A percentile compares a stretch with the other conserved stretches of the same genome.
Conservation (phyloP, 1,140 invertebrate genomes). For the Papilio dardanus region DNA sequence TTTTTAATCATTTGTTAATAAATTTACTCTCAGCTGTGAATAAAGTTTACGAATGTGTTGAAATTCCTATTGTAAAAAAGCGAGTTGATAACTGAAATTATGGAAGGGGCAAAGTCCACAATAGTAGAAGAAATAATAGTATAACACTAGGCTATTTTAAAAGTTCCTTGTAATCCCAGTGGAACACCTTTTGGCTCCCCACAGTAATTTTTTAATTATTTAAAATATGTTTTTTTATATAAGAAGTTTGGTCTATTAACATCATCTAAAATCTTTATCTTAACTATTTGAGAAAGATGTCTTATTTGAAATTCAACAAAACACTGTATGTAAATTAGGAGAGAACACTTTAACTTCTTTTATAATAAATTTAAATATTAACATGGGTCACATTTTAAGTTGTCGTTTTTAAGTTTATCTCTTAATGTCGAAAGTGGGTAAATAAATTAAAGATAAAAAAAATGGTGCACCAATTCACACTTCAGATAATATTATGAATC, state of each 20-base stretch:
- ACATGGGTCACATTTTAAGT: conserved; percentile 4
- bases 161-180: too few relatives aligned
- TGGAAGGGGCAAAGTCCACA: too few relatives aligned
- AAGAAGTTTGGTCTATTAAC: not conserved
- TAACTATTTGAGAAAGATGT: conserved; percentile 4
- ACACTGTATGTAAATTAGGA: conserved; percentile 13
- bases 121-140: too few relatives aligned
- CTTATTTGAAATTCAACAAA: conserved; percentile 1
- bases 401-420: not conserved
- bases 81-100: not conserved
- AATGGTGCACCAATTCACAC: too few relatives aligned
- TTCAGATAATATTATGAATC: too few relatives aligned
- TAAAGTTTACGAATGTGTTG: not conserved
- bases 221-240: not conserved
- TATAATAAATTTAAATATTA: conserved; percentile 21
- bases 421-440: conserved; percentile 8
- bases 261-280: not conserved
- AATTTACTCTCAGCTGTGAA: not conserved
- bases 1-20: not conserved
- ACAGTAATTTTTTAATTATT: not conserved
- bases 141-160: too few relatives aligned
- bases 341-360: conserved; percentile 7
- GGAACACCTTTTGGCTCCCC: not conserved
- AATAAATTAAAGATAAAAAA: not conserved
- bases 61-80: not conserved